These are phyloP conservation scores for Danio albolineatus DNA, from an alignment of 2,797 vertebrate species.

Conservation along the genomic window DNA sequence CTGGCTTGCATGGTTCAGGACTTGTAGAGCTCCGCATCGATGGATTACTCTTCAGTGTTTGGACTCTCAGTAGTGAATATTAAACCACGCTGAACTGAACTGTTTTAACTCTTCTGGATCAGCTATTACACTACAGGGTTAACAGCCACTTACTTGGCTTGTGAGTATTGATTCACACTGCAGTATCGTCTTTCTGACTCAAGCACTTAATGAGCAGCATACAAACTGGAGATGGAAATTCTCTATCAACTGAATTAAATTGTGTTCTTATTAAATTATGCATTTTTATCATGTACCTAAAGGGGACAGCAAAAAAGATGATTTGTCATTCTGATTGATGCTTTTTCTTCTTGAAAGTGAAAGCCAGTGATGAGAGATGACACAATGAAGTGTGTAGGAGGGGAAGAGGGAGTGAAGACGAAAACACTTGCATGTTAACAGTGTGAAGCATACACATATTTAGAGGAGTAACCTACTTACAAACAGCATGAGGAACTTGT, in stretches of 20 bases:
- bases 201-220: constrained; percentile 7
- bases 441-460: constrained; percentile 25
- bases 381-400: constrained; percentile 36
- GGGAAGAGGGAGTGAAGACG: constrained; percentile 25
- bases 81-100: no score
- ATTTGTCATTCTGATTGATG: not conserved
- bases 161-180: constrained; percentile 9
- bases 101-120: not conserved
- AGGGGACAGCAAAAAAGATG: not conserved
- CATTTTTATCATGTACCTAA: not conserved
- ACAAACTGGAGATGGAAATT: constrained; percentile 17
- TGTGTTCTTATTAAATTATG: not conserved
- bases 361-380: constrained; percentile 21
- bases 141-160: constrained; percentile 17
- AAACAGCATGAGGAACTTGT: not conserved
- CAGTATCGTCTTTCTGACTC: constrained; percentile 16
- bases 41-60: no score
- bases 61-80: no score
- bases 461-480: constrained; percentile 9
- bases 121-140: not conserved
- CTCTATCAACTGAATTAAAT: not conserved
- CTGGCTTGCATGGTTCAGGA: no score
- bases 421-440: constrained; percentile 27
- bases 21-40: no score
- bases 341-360: constrained; percentile 37